These are phyloP conservation scores for Equus quagga DNA, from an alignment of 2,113 vertebrate genomes.

Conservation along the genomic window DNA sequence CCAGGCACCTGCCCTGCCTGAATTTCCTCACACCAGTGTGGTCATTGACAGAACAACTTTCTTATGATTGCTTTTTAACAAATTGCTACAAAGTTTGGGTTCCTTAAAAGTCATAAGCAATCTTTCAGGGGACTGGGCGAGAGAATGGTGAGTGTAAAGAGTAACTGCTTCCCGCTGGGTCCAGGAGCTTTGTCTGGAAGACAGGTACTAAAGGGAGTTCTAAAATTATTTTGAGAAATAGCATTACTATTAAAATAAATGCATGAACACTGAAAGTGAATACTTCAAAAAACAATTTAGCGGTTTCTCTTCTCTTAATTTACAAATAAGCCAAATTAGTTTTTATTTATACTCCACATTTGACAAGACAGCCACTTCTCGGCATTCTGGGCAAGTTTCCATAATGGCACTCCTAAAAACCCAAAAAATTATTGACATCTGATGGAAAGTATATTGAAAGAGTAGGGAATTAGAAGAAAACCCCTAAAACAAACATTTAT, in stretches of 20 bases:
- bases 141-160: neutral
- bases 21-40: neutral
- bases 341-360: neutral
- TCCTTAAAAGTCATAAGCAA: neutral
- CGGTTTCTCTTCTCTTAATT: neutral
- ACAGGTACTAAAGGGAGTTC: neutral
- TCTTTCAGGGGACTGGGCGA: neutral
- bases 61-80: neutral
- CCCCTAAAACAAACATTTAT: neutral
- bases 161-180: neutral
- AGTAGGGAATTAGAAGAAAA: neutral
- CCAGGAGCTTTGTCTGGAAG: neutral
- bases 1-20: accelerated
- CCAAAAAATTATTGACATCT: neutral
- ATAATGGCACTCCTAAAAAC: neutral
- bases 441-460: neutral
- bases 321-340: neutral
- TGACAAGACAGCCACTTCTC: neutral
- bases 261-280: neutral
- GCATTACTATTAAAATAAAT: neutral
- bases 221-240: slow-evolving; percentile 11
- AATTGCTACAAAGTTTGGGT: neutral
- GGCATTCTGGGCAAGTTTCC: neutral
- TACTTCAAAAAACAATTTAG: neutral
- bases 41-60: neutral